phyloP scores from a whole-genome alignment of 2,797 vertebrate genomes.

The Rhinophrynus dorsalis region DNA sequence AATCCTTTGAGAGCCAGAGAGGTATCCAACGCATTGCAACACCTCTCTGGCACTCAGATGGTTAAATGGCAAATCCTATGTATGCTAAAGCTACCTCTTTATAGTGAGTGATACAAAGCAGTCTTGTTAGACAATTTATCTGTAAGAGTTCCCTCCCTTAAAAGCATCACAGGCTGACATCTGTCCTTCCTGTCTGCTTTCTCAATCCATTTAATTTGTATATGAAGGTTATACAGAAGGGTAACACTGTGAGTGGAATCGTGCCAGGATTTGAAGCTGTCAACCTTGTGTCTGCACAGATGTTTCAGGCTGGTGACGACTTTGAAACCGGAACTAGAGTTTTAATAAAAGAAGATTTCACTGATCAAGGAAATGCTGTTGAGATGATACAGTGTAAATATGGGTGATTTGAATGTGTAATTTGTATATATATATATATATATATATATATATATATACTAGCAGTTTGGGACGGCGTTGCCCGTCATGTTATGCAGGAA shows the following conservation, averaged over 20 bases:
- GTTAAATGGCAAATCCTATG: too few species aligned
- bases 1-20: too few species aligned
- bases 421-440: background rate
- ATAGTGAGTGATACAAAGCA: too few species aligned
- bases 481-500: too few species aligned
- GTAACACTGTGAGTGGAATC: slow-evolving; percentile 28
- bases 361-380: background rate
- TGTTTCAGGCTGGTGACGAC: slow-evolving; percentile 29
- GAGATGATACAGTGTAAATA: background rate
- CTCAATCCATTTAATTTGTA: slow-evolving; percentile 19
- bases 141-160: background rate
- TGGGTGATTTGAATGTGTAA: background rate
- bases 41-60: too few species aligned
- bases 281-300: slow-evolving; percentile 21
- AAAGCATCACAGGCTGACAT: slow-evolving; percentile 22
- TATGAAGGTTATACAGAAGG: slow-evolving; percentile 36
- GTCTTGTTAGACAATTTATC: background rate
- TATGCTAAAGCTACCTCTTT: too few species aligned
- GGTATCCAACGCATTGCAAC: too few species aligned
- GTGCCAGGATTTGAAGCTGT: slow-evolving; percentile 31
- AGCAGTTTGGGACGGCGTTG: too few species aligned
- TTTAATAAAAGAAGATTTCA: background rate
- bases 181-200: slow-evolving; percentile 17
- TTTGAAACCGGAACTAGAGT: slow-evolving; percentile 8
- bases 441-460: too few species aligned